Percentiles rank a stretch among this genome's conserved stretches.
Conservation (phyloP, 2,888 invertebrate genomes). For the Troglohyphantes excavatus region DNA sequence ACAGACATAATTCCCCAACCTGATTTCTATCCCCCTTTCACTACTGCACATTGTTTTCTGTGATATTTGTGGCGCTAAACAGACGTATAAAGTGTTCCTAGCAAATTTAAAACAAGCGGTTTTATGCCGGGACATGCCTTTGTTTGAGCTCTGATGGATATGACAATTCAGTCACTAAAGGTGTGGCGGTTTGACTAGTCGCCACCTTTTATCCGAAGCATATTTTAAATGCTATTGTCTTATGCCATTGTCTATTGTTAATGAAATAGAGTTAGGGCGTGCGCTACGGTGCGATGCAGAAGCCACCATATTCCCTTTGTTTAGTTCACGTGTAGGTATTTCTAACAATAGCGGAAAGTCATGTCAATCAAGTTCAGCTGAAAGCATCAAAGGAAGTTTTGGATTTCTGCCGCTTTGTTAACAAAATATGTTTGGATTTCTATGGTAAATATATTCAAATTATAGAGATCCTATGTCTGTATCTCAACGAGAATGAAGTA, state of each 20-base stretch:
- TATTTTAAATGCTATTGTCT: neutral
- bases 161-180: too few relatives aligned
- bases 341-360: neutral
- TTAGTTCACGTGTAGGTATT: neutral
- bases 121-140: neutral
- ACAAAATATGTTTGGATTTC: too few relatives aligned
- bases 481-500: too few relatives aligned
- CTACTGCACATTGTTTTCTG: neutral
- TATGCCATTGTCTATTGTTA: slow-evolving; percentile 26
- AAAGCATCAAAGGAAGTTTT: too few relatives aligned
- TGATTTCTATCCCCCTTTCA: neutral
- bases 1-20: neutral
- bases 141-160: neutral
- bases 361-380: neutral
- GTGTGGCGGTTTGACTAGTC: neutral
- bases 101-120: neutral
- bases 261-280: slow-evolving; percentile 14
- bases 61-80: neutral
- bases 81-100: neutral
- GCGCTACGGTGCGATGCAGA: neutral
- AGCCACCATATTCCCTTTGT: neutral
- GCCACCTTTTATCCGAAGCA: neutral
- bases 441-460: too few relatives aligned
- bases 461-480: too few relatives aligned
- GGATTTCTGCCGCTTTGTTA: too few relatives aligned